Evolutionary conservation across 1,140 invertebrate genomes (phyloP).

Genomic region (Alviniconcha marisindica): DNA sequence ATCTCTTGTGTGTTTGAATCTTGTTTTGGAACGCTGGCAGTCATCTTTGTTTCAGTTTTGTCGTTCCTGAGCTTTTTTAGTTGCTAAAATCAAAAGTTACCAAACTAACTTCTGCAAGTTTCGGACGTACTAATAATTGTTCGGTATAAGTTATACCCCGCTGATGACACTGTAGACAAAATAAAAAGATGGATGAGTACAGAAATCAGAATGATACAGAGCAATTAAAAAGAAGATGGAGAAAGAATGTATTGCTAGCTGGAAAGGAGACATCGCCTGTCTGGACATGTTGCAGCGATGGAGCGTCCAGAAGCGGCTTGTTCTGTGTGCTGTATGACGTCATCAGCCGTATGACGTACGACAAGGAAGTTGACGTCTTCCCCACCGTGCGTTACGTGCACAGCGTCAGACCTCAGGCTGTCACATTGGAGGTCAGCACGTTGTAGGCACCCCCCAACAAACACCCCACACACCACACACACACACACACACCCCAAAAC

Average conservation of each 20-base stretch:
- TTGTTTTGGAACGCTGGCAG: too few relatives aligned
- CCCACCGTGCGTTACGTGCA: constrained; percentile 67
- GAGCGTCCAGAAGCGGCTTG: constrained; percentile 68
- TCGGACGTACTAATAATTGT: too few relatives aligned
- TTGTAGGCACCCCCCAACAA: too few relatives aligned
- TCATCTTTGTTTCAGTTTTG: too few relatives aligned
- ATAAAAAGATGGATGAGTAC: background rate
- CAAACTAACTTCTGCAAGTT: too few relatives aligned
- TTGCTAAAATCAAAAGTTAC: too few relatives aligned
- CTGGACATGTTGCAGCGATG: constrained; percentile 62
- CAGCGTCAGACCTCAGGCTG: constrained; percentile 48
- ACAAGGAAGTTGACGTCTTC: constrained; percentile 74
- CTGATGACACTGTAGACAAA: background rate
- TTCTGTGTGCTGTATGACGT: constrained; percentile 70
- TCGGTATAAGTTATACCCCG: too few relatives aligned
- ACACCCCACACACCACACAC: too few relatives aligned
- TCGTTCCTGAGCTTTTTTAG: too few relatives aligned
- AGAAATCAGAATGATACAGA: background rate
- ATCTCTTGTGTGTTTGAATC: too few relatives aligned
- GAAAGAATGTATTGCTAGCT: background rate
- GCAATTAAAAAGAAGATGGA: background rate
- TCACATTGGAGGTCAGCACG: constrained; percentile 15
- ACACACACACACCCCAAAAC: too few relatives aligned
- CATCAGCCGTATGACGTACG: constrained; percentile 71
- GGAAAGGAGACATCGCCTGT: background rate